phyloP scores from a whole-genome alignment of 2,113 vertebrate species.

The Crotophaga sulcirostris region DNA sequence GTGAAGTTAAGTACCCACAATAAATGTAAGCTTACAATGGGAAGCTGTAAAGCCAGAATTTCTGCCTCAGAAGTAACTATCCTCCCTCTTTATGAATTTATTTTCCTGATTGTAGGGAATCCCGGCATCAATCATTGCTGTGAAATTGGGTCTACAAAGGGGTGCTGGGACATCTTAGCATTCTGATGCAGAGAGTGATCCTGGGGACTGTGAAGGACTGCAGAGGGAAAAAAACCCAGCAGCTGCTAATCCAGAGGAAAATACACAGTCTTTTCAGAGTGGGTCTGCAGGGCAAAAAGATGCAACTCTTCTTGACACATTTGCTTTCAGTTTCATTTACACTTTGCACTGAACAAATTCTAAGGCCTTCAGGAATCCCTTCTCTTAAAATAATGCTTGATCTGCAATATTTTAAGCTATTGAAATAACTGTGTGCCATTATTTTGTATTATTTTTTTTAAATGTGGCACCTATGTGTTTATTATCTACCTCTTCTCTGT shows the following conservation, averaged over 20 bases:
- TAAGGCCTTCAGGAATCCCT: background rate
- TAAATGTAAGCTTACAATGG: background rate
- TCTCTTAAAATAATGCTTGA: background rate
- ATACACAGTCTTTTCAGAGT: rapidly evolving
- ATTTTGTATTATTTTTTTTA: background rate
- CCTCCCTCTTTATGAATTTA: background rate
- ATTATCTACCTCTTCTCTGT: background rate
- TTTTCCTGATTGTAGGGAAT: background rate
- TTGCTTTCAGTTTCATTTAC: background rate
- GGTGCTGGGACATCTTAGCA: background rate
- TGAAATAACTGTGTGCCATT: background rate
- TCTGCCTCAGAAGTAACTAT: background rate
- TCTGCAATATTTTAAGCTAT: background rate
- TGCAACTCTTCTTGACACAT: background rate
- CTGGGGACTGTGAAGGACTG: background rate
- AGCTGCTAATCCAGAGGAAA: background rate
- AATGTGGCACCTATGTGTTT: background rate
- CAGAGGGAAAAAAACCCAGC: background rate
- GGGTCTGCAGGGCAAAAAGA: background rate
- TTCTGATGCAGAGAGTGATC: background rate
- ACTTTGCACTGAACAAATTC: background rate
- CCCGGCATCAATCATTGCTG: background rate
- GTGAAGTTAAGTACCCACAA: background rate
- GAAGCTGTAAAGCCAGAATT: background rate
- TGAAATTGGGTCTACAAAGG: background rate